These are phyloP conservation scores for Choristoneura fumiferana DNA, from an alignment of 1,140 invertebrate species.

Conservation along the genomic window DNA sequence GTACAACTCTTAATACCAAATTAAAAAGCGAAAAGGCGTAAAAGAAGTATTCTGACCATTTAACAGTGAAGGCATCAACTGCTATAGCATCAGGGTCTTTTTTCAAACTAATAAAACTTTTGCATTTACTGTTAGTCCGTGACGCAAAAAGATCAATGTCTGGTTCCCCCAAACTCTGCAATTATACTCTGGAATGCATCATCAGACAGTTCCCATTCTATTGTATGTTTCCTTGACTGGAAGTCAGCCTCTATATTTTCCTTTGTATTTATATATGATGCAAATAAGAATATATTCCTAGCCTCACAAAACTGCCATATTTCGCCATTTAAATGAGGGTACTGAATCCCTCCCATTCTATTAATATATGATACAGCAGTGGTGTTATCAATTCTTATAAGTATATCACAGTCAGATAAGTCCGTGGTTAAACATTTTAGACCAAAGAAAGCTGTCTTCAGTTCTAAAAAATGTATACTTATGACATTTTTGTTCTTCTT, in stretches of 20 bases:
- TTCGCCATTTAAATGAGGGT: constrained; percentile 4
- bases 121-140: too few species aligned
- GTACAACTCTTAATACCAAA: constrained; percentile 21
- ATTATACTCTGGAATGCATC: neutral
- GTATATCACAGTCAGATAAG: constrained; percentile 16
- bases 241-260: constrained; percentile 13
- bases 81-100: too few species aligned
- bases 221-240: neutral
- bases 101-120: too few species aligned
- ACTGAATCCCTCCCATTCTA: constrained; percentile 17
- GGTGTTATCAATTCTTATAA: constrained; percentile 32
- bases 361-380: constrained; percentile 35
- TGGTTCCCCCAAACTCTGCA: neutral
- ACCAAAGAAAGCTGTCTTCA: constrained; percentile 1
- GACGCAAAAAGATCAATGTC: too few species aligned
- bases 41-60: constrained; percentile 20
- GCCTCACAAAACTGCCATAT: constrained; percentile 11
- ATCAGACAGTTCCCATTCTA: constrained; percentile 12
- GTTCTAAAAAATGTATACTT: constrained; percentile 13
- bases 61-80: too few species aligned
- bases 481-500: neutral
- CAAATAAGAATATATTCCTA: neutral
- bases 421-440: neutral
- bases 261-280: constrained; percentile 16
- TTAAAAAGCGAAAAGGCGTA: constrained; percentile 39